phyloP scores from a whole-genome alignment of 2,888 invertebrate genomes.

The Hypomecis punctinalis region DNA sequence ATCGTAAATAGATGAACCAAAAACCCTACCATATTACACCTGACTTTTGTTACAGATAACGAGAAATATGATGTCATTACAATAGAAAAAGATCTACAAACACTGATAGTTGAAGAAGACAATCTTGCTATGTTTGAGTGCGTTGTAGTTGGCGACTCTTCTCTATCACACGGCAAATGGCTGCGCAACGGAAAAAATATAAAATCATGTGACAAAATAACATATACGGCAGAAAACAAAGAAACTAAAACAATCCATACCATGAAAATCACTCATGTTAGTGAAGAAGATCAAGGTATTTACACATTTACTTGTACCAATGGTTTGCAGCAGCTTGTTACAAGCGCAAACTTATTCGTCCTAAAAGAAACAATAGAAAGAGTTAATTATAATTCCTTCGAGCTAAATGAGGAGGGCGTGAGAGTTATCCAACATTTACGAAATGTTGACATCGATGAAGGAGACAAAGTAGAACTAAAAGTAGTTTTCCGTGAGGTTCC shows the following conservation, averaged over 20 bases:
- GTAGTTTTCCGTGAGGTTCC: slow-evolving; percentile 34
- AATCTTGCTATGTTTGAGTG: no score
- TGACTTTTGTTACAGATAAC: no score
- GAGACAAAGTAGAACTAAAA: slow-evolving; percentile 44
- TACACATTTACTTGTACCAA: slow-evolving; percentile 45
- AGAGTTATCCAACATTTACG: slow-evolving; percentile 40
- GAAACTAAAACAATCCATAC: slow-evolving; percentile 35
- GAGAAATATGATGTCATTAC: no score
- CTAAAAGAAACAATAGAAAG: slow-evolving; percentile 14
- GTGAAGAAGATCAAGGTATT: slow-evolving; percentile 47
- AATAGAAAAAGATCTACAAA: no score
- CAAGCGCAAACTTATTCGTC: slow-evolving; percentile 48
- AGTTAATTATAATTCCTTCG: slow-evolving; percentile 18
- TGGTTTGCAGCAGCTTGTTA: slow-evolving; percentile 30
- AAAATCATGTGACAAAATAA: slow-evolving; percentile 25
- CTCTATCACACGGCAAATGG: no score
- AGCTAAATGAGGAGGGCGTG: slow-evolving; percentile 3
- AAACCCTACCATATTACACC: no score
- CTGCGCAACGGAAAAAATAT: no score
- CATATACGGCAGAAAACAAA: slow-evolving; percentile 37
- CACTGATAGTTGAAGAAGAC: no score
- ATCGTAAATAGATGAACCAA: no score
- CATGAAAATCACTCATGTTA: slow-evolving; percentile 43
- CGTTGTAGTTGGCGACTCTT: no score
- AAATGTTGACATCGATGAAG: slow-evolving; percentile 39